phyloP scores from a whole-genome alignment of 2,888 invertebrate genomes.

The Neuroscelio doddi region DNA sequence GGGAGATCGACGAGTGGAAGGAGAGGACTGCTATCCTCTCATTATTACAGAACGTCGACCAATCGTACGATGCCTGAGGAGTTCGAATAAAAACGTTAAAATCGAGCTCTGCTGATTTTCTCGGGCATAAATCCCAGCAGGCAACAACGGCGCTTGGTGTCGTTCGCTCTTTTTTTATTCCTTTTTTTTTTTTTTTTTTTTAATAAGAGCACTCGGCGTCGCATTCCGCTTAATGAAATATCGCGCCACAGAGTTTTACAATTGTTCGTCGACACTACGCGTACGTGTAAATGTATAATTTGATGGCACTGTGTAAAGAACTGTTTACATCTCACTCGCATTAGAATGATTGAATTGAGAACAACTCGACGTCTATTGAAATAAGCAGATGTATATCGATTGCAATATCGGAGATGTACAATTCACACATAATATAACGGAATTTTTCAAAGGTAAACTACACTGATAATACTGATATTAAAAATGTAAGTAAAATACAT shows the following conservation, averaged over 20 bases:
- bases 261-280: slow-evolving; percentile 26
- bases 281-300: too few species aligned
- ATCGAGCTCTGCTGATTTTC: slow-evolving; percentile 52
- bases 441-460: too few species aligned
- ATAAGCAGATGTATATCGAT: too few species aligned
- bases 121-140: slow-evolving; percentile 54
- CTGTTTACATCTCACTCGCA: too few species aligned
- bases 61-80: slow-evolving; percentile 24
- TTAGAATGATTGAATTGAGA: too few species aligned
- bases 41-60: slow-evolving; percentile 28
- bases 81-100: slow-evolving; percentile 38
- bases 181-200: slow-evolving; percentile 20
- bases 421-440: too few species aligned
- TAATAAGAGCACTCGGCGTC: slow-evolving; percentile 24
- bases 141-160: slow-evolving; percentile 43
- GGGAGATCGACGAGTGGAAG: too few species aligned
- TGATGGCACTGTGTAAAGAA: too few species aligned
- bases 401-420: too few species aligned
- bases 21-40: slow-evolving; percentile 25
- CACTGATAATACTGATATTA: too few species aligned
- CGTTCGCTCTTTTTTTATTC: slow-evolving; percentile 31
- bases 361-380: too few species aligned
- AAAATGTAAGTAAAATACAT: too few species aligned
- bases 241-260: slow-evolving; percentile 29
- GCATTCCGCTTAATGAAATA: slow-evolving; percentile 40